Base-by-base conservation (phyloP, 2,797 vertebrate genomes). In the Halcyon smyrnensis region DNA sequence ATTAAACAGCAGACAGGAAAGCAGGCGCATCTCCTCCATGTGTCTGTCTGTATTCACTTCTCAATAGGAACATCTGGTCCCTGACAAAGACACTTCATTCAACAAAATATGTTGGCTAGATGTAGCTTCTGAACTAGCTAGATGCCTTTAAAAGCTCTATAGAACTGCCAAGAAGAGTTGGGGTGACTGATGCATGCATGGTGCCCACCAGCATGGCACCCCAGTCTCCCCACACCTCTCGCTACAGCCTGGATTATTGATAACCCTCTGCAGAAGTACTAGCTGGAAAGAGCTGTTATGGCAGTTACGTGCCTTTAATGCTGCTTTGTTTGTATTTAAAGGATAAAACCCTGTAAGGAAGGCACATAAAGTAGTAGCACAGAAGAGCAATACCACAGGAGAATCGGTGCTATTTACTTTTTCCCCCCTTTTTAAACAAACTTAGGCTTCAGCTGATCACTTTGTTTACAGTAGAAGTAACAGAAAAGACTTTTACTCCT, bases 381-480 rank as follows among this genome's bases (percentile, higher is more conserved):
- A 4, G 20, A 86, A 63, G 80, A 93, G 91, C 45, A 34, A 70
- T 9, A 73, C 43, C 59, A 71, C 53, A 81, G 82, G 53, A 94
- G 91, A 94, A 86, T 75, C 94, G 87, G 62, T 71, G 92, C 56
- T 95, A 91, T 95, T 97, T 96, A 93, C 64, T 74, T 84, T 93
- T 71, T 9, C 19, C 10, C 12, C 1, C 73, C 48, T 84, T 95
- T 95, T 76, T 63, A 92, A 97, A 94, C 81, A 89, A 96, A 96
- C 85, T 43, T 73, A 91, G 87, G 82, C 69, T 86, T 94, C 91
- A 89, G 71, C 78, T 70, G 89, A 96, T 93, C 71, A 15, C 94
- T 97, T 82, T 95, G 94, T 97, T 97, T 97, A 96, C 90, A 97
- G 85, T 86, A 93, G 81, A 96, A 95, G 88, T 91, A 95, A 79